These are phyloP conservation scores for Caenorhabditis sinica DNA, from an alignment of 2,888 invertebrate genomes.

Conservation along the genomic window DNA sequence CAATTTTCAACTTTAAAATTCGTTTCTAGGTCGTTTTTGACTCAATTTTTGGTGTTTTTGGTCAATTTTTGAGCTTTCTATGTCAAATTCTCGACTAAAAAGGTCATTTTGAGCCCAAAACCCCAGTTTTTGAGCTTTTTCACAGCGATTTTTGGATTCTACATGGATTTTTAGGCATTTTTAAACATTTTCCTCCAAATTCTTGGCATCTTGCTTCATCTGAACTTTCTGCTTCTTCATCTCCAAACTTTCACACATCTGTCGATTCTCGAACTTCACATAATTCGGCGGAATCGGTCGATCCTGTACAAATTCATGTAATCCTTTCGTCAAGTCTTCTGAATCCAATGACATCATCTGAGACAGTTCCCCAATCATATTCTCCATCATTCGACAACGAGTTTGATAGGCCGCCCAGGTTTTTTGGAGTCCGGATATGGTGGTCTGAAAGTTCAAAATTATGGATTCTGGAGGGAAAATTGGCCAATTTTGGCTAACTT, in stretches of 20 bases:
- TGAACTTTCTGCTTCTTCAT: constrained; percentile 70
- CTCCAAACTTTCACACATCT: constrained; percentile 77
- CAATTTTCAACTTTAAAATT: no score
- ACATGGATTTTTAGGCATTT: no score
- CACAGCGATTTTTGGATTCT: no score
- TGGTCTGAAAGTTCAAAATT: background rate
- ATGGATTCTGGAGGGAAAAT: no score
- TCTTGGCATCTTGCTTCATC: constrained; percentile 49
- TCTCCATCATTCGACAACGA: constrained; percentile 76
- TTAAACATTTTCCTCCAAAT: no score
- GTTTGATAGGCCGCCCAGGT: constrained; percentile 76
- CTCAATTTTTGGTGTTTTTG: no score
- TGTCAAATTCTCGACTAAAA: no score
- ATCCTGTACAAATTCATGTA: constrained; percentile 78
- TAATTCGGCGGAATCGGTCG: constrained; percentile 68
- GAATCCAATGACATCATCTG: background rate
- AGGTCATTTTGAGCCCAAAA: no score
- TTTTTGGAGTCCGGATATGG: constrained; percentile 71
- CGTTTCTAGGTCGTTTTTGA: no score
- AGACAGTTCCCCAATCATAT: constrained; percentile 76
- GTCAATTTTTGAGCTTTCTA: no score
- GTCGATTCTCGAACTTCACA: constrained; percentile 72
- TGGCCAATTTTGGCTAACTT: no score
- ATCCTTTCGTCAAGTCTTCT: constrained; percentile 61
- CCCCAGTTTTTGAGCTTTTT: no score